Percentiles rank a stretch among this genome's conserved stretches.
Conservation (phyloP, 1,140 invertebrate species). For the Palaemon carinicauda region DNA sequence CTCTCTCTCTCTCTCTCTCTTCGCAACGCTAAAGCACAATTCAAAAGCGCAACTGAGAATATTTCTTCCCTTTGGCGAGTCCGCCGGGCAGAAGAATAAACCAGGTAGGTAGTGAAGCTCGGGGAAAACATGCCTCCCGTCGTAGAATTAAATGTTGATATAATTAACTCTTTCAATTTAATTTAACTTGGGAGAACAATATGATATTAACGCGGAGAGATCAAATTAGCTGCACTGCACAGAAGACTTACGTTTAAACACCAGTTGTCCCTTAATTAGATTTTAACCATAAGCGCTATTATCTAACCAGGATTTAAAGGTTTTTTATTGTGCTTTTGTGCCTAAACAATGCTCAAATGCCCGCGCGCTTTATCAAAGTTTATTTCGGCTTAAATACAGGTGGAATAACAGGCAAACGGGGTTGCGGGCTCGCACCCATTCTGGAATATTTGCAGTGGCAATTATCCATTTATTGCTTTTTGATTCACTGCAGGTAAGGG, state of each 20-base stretch:
- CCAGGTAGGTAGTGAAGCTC: background rate
- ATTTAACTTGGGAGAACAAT: background rate
- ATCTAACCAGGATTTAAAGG: slow-evolving; percentile 9
- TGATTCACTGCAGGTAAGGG: no score
- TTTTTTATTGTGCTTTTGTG: background rate
- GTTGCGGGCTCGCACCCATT: no score
- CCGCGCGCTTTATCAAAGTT: background rate
- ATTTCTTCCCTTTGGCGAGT: no score
- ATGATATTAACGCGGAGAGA: background rate
- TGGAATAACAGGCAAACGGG: no score
- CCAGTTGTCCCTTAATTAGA: background rate
- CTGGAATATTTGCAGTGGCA: no score
- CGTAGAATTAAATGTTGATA: slow-evolving; percentile 13
- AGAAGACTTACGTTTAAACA: background rate
- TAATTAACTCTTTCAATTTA: slow-evolving; percentile 4
- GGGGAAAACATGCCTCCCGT: background rate
- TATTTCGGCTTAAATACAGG: background rate
- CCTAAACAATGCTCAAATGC: background rate
- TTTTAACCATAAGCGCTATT: background rate
- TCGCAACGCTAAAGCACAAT: no score
- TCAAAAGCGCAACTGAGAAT: no score
- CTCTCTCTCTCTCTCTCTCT: slow-evolving; percentile 7
- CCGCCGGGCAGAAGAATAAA: background rate
- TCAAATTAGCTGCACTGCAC: background rate
- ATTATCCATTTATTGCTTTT: no score